Conservation (phyloP, 37 sponge, comb jelly and placozoan genomes). For the Bolinopsis microptera region DNA sequence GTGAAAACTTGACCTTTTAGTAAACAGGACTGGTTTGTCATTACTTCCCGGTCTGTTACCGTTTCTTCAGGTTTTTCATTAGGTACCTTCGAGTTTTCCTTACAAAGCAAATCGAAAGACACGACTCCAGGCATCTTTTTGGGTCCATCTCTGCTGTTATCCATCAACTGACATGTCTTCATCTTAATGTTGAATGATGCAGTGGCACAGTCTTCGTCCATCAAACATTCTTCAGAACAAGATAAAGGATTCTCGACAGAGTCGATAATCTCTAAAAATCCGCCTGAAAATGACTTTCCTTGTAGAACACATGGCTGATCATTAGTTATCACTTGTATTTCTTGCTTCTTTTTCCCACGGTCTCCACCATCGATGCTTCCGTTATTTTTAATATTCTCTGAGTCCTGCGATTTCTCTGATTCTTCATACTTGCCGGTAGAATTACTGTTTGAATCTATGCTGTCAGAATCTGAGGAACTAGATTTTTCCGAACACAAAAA, state of each 20-base stretch:
- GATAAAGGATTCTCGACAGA: neutral
- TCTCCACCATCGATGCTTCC: neutral
- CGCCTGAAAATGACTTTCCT: neutral
- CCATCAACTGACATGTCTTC: neutral
- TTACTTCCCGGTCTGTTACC: neutral
- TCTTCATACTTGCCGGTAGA: neutral
- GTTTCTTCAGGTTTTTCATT: neutral
- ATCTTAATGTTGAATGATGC: neutral
- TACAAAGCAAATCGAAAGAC: neutral
- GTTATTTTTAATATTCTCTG: neutral
- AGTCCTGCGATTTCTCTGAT: neutral
- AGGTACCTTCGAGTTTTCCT: neutral
- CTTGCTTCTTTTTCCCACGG: too few relatives aligned
- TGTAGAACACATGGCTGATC: neutral
- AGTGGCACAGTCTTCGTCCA: conserved; percentile 9
- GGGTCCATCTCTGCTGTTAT: neutral
- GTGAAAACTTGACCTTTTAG: conserved; percentile 22
- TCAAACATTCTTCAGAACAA: conserved; percentile 8
- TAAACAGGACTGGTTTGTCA: neutral
- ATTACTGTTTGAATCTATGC: neutral
- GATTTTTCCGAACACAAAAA: neutral
- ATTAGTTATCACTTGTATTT: neutral
- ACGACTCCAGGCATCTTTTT: neutral
- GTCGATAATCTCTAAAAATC: neutral
- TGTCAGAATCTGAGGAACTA: neutral